These are phyloP conservation scores for Stramonita haemastoma DNA, from an alignment of 2,888 invertebrate genomes.

Conservation along the genomic window DNA sequence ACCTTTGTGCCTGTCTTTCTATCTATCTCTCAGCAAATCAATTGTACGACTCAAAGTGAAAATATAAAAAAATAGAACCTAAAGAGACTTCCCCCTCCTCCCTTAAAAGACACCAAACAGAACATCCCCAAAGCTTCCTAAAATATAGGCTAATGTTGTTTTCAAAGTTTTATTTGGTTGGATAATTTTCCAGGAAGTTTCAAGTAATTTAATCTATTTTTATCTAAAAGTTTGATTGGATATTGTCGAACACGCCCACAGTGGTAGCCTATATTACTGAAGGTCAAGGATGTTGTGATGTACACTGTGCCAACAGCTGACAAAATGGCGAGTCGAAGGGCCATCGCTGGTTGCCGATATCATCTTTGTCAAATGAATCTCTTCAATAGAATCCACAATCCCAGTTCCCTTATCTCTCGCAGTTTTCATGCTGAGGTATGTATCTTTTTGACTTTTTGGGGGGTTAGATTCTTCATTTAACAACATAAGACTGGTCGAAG, in stretches of 20 bases:
- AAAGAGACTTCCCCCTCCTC: background rate
- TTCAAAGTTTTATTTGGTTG: too few relatives aligned
- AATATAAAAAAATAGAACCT: background rate
- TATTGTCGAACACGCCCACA: conserved; percentile 44
- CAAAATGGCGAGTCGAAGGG: conserved; percentile 53
- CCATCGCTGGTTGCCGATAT: conserved; percentile 44
- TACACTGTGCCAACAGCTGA: conserved; percentile 49
- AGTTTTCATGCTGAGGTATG: conserved; percentile 40
- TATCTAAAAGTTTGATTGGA: conserved; percentile 34
- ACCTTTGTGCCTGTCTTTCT: too few relatives aligned
- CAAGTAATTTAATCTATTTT: background rate
- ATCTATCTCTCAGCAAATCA: too few relatives aligned
- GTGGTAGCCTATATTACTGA: background rate
- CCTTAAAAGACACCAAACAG: background rate
- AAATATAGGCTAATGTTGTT: too few relatives aligned
- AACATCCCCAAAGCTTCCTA: too few relatives aligned
- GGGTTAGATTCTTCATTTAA: too few relatives aligned
- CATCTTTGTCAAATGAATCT: conserved; percentile 13
- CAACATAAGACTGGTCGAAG: too few relatives aligned
- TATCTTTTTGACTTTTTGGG: too few relatives aligned
- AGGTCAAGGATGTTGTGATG: conserved; percentile 44
- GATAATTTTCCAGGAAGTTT: too few relatives aligned
- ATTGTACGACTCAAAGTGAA: too few relatives aligned
- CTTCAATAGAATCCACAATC: background rate
- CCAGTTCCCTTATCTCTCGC: background rate